Conservation (phyloP, 37 sponge, comb jelly and placozoan genomes). For the Cladorhizidae sp. region DNA sequence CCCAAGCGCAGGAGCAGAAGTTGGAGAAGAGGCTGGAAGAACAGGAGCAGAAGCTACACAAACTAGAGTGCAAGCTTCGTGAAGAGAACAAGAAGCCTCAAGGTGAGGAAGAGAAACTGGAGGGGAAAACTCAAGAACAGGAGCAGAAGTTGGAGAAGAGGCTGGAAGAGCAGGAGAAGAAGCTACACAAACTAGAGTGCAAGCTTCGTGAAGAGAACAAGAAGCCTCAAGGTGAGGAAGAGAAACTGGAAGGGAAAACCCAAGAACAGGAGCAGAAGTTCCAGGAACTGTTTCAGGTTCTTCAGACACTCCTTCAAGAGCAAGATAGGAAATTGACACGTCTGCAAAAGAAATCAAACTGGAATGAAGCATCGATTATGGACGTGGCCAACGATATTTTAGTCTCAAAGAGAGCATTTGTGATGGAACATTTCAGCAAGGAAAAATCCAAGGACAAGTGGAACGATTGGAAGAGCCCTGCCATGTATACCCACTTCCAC, state of each 20-base stretch:
- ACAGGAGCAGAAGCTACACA: background rate
- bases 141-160: background rate
- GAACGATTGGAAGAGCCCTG: slow-evolving; percentile 6
- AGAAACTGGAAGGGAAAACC: too few relatives aligned
- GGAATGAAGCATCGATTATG: too few relatives aligned
- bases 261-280: too few relatives aligned
- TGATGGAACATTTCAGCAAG: background rate
- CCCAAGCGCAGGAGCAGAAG: background rate
- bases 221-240: background rate
- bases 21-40: too few relatives aligned
- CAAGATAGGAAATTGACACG: too few relatives aligned
- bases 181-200: background rate
- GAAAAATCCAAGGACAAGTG: background rate
- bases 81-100: background rate
- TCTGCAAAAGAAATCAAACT: too few relatives aligned
- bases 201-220: background rate
- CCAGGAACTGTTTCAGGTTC: background rate
- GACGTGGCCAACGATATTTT: too few relatives aligned
- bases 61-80: background rate
- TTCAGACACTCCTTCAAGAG: background rate
- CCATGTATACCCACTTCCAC: too few relatives aligned
- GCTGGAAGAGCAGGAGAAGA: background rate
- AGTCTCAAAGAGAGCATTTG: too few relatives aligned
- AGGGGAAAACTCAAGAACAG: background rate
- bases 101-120: background rate